A percentile compares a stretch with the other conserved stretches of the same genome.
Conservation (phyloP, 2,888 invertebrate genomes). For the Aphidoletes aphidimyza region DNA sequence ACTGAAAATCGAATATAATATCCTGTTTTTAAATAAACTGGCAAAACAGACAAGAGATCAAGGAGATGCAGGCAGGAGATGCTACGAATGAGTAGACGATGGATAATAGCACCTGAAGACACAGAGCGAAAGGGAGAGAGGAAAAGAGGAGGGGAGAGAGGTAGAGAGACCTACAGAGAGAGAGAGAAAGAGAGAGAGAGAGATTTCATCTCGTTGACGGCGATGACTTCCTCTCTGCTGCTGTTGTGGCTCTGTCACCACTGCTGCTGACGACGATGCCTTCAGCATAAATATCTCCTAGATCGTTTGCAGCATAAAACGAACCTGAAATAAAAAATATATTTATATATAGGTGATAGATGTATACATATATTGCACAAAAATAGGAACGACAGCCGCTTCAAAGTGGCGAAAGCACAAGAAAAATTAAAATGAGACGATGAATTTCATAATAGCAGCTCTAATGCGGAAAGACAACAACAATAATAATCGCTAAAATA, state of each 20-base stretch:
- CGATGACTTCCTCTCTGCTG: neutral
- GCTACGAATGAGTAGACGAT: neutral
- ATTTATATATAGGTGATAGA: too few relatives aligned
- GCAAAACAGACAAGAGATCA: neutral
- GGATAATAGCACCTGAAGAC: slow-evolving; percentile 27
- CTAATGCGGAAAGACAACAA: slow-evolving; percentile 30
- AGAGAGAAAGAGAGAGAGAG: too few relatives aligned
- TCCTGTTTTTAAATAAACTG: slow-evolving; percentile 26
- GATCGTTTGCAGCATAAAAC: slow-evolving; percentile 3
- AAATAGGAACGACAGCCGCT: slow-evolving; percentile 13
- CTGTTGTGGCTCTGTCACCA: neutral
- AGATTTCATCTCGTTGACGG: neutral
- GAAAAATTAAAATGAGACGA: slow-evolving; percentile 51
- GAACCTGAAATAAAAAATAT: neutral
- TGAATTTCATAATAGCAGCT: slow-evolving; percentile 35
- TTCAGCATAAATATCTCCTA: slow-evolving; percentile 38
- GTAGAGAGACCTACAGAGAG: too few relatives aligned
- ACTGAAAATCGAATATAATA: slow-evolving; percentile 51
- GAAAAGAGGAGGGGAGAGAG: too few relatives aligned
- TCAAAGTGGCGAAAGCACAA: slow-evolving; percentile 33
- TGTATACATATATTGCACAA: neutral
- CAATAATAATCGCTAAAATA: slow-evolving; percentile 22
- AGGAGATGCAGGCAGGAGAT: neutral
- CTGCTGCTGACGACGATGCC: neutral
- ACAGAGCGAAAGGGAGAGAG: too few relatives aligned